A percentile compares a stretch with the other conserved stretches of the same genome.
phyloP scores from a whole-genome alignment of 2,888 invertebrate species.

The Daptonema setosum region DNA sequence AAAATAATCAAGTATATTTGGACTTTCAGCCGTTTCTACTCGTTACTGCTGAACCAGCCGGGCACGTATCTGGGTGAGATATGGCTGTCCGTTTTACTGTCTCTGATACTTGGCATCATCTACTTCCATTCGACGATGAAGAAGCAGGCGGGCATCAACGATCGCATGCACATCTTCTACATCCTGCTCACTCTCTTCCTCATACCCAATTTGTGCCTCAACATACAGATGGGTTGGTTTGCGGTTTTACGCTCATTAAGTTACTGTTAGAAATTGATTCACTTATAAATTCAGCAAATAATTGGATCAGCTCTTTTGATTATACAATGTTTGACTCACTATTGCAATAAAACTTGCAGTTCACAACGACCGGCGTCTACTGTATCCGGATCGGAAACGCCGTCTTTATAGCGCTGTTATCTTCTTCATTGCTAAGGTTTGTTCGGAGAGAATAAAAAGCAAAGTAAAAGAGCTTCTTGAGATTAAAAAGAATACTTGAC shows the following conservation, averaged over 20 bases:
- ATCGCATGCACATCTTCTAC: conserved; percentile 60
- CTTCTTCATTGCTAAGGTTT: conserved; percentile 45
- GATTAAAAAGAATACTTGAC: too few relatives aligned
- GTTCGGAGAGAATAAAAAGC: too few relatives aligned
- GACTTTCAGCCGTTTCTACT: conserved; percentile 16
- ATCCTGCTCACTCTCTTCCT: conserved; percentile 50
- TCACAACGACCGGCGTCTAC: conserved; percentile 35
- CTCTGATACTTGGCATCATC: conserved; percentile 47
- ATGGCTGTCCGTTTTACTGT: conserved; percentile 55
- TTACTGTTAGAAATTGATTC: background rate
- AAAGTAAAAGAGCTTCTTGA: too few relatives aligned
- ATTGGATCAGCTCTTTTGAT: too few relatives aligned
- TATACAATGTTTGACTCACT: too few relatives aligned
- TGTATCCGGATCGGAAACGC: conserved; percentile 56
- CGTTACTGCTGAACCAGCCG: conserved; percentile 55
- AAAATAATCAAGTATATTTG: too few relatives aligned
- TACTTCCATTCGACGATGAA: conserved; percentile 2
- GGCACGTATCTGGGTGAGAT: conserved; percentile 55
- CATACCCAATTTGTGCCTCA: conserved; percentile 52
- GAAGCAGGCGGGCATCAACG: conserved; percentile 15
- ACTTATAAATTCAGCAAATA: too few relatives aligned
- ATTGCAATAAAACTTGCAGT: too few relatives aligned
- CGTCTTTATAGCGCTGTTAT: conserved; percentile 55
- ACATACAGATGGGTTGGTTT: conserved; percentile 29
- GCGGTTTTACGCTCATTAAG: background rate